These are phyloP conservation scores for Perizoma affinitatum DNA, from an alignment of 2,888 invertebrate species.

Conservation along the genomic window DNA sequence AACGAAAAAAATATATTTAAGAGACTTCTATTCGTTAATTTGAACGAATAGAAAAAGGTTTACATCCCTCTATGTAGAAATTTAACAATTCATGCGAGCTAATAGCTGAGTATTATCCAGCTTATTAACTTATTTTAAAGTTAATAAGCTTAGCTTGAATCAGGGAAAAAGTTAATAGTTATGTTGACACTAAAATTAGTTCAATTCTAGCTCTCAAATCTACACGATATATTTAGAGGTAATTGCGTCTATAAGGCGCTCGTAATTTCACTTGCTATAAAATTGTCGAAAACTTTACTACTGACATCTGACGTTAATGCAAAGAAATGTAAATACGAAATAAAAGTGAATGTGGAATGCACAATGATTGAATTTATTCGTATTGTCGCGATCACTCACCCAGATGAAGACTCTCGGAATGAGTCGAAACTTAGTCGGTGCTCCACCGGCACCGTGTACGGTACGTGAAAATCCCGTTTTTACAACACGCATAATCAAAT, in stretches of 20 bases:
- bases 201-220: constrained; percentile 25
- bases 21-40: background rate
- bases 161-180: constrained; percentile 14
- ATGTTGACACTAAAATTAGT: constrained; percentile 30
- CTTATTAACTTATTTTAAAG: constrained; percentile 15
- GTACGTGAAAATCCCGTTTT: too few relatives aligned
- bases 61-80: background rate
- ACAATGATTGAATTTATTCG: too few relatives aligned
- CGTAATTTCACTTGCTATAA: constrained; percentile 7
- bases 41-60: background rate
- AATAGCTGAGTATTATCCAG: constrained; percentile 4
- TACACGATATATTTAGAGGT: background rate
- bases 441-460: too few relatives aligned
- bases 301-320: too few relatives aligned
- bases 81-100: background rate
- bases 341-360: too few relatives aligned
- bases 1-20: too few relatives aligned
- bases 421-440: too few relatives aligned
- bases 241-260: too few relatives aligned
- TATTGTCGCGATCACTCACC: too few relatives aligned
- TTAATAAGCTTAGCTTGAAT: constrained; percentile 14
- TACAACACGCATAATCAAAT: too few relatives aligned
- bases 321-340: too few relatives aligned
- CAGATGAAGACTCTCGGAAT: too few relatives aligned
- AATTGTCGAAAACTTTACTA: constrained; percentile 4